Conservation (phyloP, 2,113 vertebrate species). For the Melanerpes formicivorus region DNA sequence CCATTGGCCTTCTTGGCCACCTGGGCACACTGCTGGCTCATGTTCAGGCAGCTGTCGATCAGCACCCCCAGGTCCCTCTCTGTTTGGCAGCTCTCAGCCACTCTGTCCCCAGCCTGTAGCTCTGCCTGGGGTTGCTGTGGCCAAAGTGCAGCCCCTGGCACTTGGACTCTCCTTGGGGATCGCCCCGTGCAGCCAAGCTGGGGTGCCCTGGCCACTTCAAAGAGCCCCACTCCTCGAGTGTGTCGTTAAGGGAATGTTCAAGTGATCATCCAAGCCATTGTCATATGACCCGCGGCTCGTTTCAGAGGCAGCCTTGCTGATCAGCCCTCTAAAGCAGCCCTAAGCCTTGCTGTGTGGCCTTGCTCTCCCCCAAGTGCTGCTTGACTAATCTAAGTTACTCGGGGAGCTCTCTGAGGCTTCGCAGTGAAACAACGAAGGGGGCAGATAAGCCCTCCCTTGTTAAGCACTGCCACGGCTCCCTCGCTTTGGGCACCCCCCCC, state of each 20-base stretch:
- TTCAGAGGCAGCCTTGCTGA: constrained; percentile 59
- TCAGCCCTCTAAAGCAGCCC: constrained; percentile 44
- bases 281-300: constrained; percentile 76
- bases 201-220: constrained; percentile 1
- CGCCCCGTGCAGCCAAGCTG: background rate
- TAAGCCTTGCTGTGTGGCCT: constrained; percentile 83
- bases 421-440: constrained; percentile 73
- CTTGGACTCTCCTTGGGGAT: background rate
- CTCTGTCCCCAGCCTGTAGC: too few species aligned
- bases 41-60: too few species aligned
- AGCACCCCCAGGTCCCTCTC: too few species aligned
- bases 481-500: constrained; percentile 66
- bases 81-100: too few species aligned
- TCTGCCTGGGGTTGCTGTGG: too few species aligned
- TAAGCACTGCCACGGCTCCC: constrained; percentile 71
- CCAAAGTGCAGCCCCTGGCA: too few species aligned
- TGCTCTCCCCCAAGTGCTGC: constrained; percentile 77
- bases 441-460: constrained; percentile 78
- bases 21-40: too few species aligned
- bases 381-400: constrained; percentile 83
- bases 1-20: too few species aligned
- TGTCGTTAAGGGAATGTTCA: constrained; percentile 11
- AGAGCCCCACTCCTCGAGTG: background rate
- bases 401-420: constrained; percentile 71
- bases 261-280: constrained; percentile 26